Base-by-base conservation (phyloP, 2,797 vertebrate species). In the Nothura maculosa region DNA sequence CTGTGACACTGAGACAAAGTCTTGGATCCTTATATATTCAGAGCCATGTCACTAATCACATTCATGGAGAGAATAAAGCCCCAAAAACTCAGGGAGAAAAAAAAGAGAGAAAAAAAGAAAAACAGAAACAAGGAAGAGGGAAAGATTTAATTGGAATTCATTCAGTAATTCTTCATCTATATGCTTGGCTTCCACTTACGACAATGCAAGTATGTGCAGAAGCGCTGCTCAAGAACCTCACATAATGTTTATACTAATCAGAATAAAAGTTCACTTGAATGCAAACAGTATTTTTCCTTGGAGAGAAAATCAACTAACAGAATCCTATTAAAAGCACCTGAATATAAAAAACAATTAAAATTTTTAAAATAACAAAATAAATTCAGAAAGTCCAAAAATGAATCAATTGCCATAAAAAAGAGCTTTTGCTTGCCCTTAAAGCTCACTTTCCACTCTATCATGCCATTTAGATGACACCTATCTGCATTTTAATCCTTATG, bases 401-500 rank as follows among this genome's bases (percentile, higher is more conserved):
- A 78, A 81, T 61, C 81, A 50, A 36, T 38, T 87, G 25, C 42
- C 27, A 18, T 70, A 50, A 93, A 91, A 73, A 55, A 74, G 69
- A 83, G 68, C 45, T 82, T 95, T 92, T 94, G 19, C 60, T 62
- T 85, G 50, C 70, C 60, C 74, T 48, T 93, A 92, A 90, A 8
- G 27, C 17, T 81, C 36, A 64, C 81, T 94, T 96, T 80, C 89
- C 75, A 70, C 34, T 93, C 92, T 82, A 83, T 94, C 87, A 85
- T 87, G 48, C 54, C 66, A 89, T 81, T 91, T 62, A 92, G 90
- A 86, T 91, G 70, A 87, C 94, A 88, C n/a, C 47, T 90, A 85
- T 94, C 92, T 87, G 74, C 85, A 96, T 97, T 87, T 88, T 96
- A 97, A 97, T 96, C 64, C 34, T 87, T 94, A 79, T 40, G 40